These are phyloP conservation scores for Paralichthys olivaceus DNA, from an alignment of 2,113 vertebrate genomes.

Conservation along the genomic window DNA sequence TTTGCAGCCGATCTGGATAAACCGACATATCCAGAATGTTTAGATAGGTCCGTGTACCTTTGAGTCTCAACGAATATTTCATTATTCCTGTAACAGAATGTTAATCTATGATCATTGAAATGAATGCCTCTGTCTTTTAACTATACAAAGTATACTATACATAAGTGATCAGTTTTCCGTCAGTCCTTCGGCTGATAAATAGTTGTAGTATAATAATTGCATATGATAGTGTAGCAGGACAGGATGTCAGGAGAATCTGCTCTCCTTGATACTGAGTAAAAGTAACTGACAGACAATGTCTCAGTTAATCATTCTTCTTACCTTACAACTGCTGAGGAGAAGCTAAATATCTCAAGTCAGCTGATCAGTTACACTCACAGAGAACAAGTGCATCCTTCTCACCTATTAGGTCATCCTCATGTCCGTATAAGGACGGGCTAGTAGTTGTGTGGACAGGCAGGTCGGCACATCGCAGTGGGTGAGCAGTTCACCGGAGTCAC, in stretches of 20 bases:
- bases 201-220: neutral
- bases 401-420: constrained; percentile 52
- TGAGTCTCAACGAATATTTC: no score
- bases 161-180: neutral
- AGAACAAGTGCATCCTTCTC: constrained; percentile 5
- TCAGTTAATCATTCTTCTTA: constrained; percentile 25
- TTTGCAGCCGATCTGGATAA: no score
- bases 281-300: neutral
- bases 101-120: no score
- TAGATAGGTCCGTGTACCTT: no score
- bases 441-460: constrained; percentile 24
- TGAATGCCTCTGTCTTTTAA: neutral
- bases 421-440: constrained; percentile 49
- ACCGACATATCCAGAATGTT: no score
- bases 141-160: no score
- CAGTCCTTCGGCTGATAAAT: no score
- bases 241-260: neutral
- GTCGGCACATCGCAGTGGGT: constrained; percentile 47
- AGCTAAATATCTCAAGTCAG: constrained; percentile 6
- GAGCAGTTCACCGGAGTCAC: constrained; percentile 69
- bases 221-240: neutral
- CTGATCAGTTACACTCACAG: constrained; percentile 11
- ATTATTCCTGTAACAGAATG: no score
- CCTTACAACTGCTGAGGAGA: neutral
- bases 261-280: neutral